phyloP scores from a whole-genome alignment of 2,888 invertebrate species.

The Agriopis leucophaearia region DNA sequence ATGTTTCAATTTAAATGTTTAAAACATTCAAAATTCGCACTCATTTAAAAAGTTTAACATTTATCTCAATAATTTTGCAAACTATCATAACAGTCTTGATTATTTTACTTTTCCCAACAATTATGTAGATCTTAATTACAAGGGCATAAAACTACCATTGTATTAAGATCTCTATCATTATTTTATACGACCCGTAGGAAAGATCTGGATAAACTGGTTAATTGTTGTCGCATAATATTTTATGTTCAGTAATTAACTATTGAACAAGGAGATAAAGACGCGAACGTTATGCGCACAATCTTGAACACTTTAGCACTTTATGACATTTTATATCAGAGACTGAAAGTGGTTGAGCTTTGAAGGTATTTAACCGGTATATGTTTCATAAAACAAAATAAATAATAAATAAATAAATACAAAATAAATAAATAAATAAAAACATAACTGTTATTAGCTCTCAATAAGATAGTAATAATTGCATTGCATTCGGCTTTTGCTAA shows the following conservation, averaged over 20 bases:
- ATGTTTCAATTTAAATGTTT: no score
- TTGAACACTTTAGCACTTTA: conserved; percentile 42
- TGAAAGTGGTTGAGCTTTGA: neutral
- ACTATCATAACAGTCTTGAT: conserved; percentile 3
- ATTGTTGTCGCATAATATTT: conserved; percentile 44
- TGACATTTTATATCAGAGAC: conserved; percentile 10
- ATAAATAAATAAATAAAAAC: no score
- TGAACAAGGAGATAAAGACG: conserved; percentile 45
- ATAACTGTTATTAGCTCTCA: no score
- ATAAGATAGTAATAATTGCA: no score
- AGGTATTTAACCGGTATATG: neutral
- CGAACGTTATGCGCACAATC: conserved; percentile 39
- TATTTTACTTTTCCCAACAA: conserved; percentile 16
- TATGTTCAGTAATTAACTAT: conserved; percentile 48
- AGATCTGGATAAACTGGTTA: conserved; percentile 25
- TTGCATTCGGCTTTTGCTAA: no score
- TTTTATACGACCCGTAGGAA: neutral
- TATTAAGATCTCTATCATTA: conserved; percentile 10
- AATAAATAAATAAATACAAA: no score
- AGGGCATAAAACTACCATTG: conserved; percentile 6
- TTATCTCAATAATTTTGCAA: conserved; percentile 2
- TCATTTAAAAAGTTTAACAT: no score
- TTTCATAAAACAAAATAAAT: no score
- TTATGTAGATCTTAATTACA: conserved; percentile 27
- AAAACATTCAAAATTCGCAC: no score